Conservation (phyloP, 2,888 invertebrate genomes). For the Volucella inflata region DNA sequence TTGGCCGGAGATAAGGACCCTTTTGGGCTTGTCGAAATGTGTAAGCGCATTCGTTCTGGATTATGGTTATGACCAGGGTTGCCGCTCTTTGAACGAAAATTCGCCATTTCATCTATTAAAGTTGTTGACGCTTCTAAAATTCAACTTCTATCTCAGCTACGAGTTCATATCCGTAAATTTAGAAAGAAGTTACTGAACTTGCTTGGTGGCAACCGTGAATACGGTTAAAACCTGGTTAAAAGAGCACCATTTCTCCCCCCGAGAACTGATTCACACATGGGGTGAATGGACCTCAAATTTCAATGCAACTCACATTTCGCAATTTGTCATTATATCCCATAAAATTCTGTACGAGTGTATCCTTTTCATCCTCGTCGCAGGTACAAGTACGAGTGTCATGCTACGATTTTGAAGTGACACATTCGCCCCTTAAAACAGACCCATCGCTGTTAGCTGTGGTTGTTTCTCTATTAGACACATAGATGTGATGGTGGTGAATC, state of each 20-base stretch:
- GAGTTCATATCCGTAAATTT: too few species aligned
- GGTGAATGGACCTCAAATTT: constrained; percentile 48
- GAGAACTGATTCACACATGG: neutral
- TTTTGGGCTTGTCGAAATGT: constrained; percentile 42
- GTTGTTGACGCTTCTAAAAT: too few species aligned
- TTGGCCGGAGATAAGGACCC: constrained; percentile 68
- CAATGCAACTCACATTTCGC: constrained; percentile 68
- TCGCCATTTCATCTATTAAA: too few species aligned
- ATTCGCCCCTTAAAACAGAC: constrained; percentile 24
- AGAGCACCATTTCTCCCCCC: neutral
- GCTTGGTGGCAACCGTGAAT: neutral
- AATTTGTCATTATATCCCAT: constrained; percentile 72
- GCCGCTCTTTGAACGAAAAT: too few species aligned
- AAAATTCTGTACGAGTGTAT: constrained; percentile 40
- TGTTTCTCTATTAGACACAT: neutral
- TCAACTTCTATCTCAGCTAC: too few species aligned
- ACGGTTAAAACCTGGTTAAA: neutral
- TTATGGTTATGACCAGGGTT: constrained; percentile 16
- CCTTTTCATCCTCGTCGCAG: constrained; percentile 54
- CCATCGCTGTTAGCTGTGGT: constrained; percentile 6
- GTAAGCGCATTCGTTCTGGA: constrained; percentile 48
- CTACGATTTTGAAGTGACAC: constrained; percentile 28
- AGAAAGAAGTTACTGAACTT: too few species aligned
- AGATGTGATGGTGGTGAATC: constrained; percentile 9
- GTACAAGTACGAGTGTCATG: constrained; percentile 9